Evolutionary conservation across 2,113 vertebrate genomes (phyloP).

Genomic region (Vimba vimba): DNA sequence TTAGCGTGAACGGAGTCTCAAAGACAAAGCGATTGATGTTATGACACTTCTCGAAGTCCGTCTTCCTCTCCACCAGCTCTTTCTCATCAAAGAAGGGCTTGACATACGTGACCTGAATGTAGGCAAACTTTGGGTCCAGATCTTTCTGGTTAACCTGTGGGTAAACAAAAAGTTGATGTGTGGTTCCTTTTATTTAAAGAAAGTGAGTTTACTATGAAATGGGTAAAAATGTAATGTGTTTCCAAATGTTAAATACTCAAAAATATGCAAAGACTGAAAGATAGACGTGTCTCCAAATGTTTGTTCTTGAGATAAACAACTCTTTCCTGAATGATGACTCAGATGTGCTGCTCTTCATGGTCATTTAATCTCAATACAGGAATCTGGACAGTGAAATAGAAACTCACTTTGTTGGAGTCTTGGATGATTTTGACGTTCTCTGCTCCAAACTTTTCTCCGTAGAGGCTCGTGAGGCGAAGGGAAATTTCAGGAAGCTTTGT

Average conservation of each 20-base stretch:
- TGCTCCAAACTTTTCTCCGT: constrained; percentile 92
- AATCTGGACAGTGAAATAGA: neutral
- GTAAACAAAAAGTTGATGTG: neutral
- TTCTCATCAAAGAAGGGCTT: constrained; percentile 96
- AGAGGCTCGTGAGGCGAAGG: constrained; percentile 88
- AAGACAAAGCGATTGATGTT: constrained; percentile 94
- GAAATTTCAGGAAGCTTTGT: constrained; percentile 95
- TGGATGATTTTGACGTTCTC: constrained; percentile 95
- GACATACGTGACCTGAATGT: constrained; percentile 95
- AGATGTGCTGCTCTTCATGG: neutral
- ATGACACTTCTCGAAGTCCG: constrained; percentile 92
- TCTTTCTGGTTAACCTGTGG: constrained; percentile 90
- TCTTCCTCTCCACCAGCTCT: constrained; percentile 88
- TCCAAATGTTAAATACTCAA: neutral
- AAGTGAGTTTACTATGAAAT: neutral
- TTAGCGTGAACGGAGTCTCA: constrained; percentile 93
- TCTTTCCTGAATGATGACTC: neutral
- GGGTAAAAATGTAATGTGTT: neutral
- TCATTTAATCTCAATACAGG: neutral
- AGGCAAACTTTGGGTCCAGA: constrained; percentile 89
- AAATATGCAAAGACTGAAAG: constrained; percentile 3
- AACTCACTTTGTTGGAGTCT: constrained; percentile 92
- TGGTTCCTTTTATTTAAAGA: neutral
- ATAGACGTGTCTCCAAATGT: neutral
- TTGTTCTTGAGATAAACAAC: constrained; percentile 22